Evolutionary conservation across 2,113 vertebrate genomes (phyloP).

Genomic region (Artemisiospiza belli): DNA sequence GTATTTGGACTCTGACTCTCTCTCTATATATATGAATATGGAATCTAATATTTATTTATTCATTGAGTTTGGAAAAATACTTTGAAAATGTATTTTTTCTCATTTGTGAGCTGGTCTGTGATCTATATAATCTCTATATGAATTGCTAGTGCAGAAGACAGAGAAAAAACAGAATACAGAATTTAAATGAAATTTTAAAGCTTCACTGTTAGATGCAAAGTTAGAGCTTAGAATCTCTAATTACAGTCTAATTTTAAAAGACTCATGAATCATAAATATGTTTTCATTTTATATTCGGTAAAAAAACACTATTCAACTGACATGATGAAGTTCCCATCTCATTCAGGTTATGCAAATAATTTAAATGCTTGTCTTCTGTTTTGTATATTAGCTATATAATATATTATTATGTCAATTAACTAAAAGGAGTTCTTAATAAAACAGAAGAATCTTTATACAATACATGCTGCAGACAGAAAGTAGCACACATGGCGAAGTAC

Average conservation of each 20-base stretch:
- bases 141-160: background rate
- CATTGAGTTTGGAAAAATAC: background rate
- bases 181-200: slow-evolving; percentile 1
- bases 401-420: background rate
- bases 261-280: background rate
- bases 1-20: background rate
- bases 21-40: no score
- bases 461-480: background rate
- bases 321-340: background rate
- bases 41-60: background rate
- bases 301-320: background rate
- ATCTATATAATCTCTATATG: background rate
- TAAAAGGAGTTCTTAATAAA: background rate
- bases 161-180: background rate
- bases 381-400: background rate
- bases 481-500: background rate
- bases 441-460: background rate
- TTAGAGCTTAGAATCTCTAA: background rate
- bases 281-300: background rate
- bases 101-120: background rate
- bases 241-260: background rate
- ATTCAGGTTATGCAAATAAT: background rate
- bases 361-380: background rate
- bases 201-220: background rate
- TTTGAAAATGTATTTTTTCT: background rate